These are phyloP conservation scores for Upupa epops DNA, from an alignment of 2,113 vertebrate genomes.

Conservation along the genomic window DNA sequence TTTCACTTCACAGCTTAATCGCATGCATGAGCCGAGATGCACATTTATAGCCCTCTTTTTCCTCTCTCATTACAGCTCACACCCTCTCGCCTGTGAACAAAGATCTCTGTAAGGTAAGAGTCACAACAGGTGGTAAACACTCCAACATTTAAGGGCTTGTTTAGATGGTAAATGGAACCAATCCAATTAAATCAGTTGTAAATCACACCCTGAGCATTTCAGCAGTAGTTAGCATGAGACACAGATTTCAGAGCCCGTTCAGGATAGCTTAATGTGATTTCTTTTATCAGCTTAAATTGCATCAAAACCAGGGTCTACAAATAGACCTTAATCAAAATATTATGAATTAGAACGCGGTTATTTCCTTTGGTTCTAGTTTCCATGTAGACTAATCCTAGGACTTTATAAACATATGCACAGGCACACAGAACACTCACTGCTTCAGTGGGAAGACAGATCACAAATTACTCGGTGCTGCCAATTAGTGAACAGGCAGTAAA, in stretches of 20 bases:
- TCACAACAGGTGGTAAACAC: constrained; percentile 65
- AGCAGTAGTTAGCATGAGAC: constrained; percentile 21
- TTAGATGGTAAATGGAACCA: constrained; percentile 64
- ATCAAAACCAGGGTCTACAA: constrained; percentile 34
- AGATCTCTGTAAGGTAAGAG: constrained; percentile 44
- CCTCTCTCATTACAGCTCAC: not conserved
- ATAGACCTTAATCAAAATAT: constrained; percentile 55
- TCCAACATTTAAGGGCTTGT: constrained; percentile 58
- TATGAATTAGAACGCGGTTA: constrained; percentile 40
- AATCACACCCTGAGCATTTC: constrained; percentile 61
- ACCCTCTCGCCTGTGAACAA: constrained; percentile 3
- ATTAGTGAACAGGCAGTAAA: constrained; percentile 35
- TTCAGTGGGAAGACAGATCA: constrained; percentile 41
- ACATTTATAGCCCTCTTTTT: not conserved
- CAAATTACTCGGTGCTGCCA: constrained; percentile 43
- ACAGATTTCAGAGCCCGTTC: constrained; percentile 37
- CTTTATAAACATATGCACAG: constrained; percentile 29
- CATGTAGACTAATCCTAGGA: constrained; percentile 8
- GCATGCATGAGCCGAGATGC: not conserved
- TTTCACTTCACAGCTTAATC: not conserved
- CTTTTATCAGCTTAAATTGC: constrained; percentile 45
- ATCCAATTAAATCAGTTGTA: constrained; percentile 58
- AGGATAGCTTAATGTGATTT: constrained; percentile 36
- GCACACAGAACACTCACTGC: constrained; percentile 12
- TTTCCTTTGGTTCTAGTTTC: constrained; percentile 47